Percentiles rank a stretch among this genome's conserved stretches.
Conservation (phyloP, 2,888 invertebrate genomes). For the Thyatira batis region DNA sequence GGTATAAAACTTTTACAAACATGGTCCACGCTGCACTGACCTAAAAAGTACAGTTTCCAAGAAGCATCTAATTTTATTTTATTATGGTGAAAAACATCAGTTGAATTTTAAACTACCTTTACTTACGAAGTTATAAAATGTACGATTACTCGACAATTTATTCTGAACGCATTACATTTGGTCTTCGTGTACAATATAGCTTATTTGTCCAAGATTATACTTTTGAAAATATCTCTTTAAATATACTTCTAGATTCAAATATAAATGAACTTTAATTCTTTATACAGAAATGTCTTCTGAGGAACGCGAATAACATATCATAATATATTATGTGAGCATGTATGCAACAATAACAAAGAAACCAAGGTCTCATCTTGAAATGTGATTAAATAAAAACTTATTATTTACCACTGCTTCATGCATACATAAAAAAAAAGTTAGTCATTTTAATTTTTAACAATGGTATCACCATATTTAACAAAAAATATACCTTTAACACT, state of each 20-base stretch:
- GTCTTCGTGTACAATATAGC: not conserved
- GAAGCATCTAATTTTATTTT: not conserved
- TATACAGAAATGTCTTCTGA: no score
- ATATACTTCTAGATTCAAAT: not conserved
- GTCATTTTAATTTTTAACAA: no score
- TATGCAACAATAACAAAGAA: no score
- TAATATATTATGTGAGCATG: no score
- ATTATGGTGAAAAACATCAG: not conserved
- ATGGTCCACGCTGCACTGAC: not conserved
- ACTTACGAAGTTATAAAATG: not conserved
- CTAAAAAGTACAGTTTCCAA: not conserved
- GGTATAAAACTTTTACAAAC: not conserved
- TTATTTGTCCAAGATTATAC: not conserved
- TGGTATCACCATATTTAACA: no score
- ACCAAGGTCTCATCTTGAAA: no score
- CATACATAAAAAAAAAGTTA: no score
- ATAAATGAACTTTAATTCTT: no score
- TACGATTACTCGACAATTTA: not conserved
- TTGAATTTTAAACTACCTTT: not conserved
- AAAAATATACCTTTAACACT: no score
- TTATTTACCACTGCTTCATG: no score
- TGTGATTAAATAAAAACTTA: no score
- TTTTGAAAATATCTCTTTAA: not conserved
- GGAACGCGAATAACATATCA: no score
- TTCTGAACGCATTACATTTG: not conserved